Evolutionary conservation across 2,113 vertebrate species (phyloP).

Genomic region (Orthochromis malagaraziensis): DNA sequence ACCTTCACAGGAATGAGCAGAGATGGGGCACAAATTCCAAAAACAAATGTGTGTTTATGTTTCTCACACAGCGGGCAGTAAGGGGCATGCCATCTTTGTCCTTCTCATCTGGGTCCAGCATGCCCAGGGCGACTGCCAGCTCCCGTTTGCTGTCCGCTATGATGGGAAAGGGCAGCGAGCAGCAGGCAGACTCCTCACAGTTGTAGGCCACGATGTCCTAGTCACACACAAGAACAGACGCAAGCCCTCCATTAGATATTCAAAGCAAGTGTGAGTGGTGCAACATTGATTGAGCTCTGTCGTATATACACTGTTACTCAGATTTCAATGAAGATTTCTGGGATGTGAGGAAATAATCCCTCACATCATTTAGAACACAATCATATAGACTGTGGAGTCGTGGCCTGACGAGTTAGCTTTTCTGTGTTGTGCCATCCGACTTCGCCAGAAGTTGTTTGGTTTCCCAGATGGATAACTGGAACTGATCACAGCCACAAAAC

Average conservation of each 20-base stretch:
- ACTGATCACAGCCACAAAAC: neutral
- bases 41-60: neutral
- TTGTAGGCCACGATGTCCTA: conserved; percentile 92
- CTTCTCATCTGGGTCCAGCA: conserved; percentile 86
- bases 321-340: neutral
- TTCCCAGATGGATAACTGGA: neutral
- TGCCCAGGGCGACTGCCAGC: conserved; percentile 82
- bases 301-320: neutral
- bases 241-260: neutral
- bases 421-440: neutral
- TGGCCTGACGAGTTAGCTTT: neutral
- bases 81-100: conserved; percentile 83
- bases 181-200: conserved; percentile 53
- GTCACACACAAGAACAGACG: neutral
- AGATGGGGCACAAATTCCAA: neutral
- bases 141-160: conserved; percentile 84
- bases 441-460: neutral
- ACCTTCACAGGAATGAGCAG: neutral
- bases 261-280: neutral
- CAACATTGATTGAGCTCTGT: neutral
- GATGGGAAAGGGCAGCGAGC: conserved; percentile 86
- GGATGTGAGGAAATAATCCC: neutral
- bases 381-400: neutral
- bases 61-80: conserved; percentile 86
- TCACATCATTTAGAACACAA: neutral